Evolutionary conservation across 2,113 vertebrate genomes (phyloP).

Genomic region (Danio rerio): DNA sequence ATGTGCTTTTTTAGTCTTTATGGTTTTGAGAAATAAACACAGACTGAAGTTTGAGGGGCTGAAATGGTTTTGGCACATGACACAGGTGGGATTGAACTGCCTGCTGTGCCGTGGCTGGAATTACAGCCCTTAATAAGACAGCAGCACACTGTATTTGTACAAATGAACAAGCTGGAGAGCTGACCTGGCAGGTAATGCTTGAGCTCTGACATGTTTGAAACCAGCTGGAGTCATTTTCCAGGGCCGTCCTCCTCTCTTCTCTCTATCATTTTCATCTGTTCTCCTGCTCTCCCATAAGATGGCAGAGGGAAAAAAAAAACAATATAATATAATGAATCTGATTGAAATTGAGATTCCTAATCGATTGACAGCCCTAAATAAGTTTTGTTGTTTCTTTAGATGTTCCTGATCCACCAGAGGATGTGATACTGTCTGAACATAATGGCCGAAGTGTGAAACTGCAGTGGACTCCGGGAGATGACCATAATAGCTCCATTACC

Average conservation of each 20-base stretch:
- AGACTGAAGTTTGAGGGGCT: neutral
- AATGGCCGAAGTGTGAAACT: constrained; percentile 85
- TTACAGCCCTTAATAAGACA: constrained; percentile 2
- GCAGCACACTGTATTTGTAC: neutral
- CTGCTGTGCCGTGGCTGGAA: neutral
- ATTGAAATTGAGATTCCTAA: neutral
- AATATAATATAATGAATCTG: neutral
- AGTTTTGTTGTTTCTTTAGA: constrained; percentile 75
- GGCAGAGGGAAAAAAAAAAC: neutral
- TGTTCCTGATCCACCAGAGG: constrained; percentile 85
- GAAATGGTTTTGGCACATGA: neutral
- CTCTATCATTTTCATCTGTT: neutral
- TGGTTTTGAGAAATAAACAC: neutral
- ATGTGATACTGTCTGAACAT: constrained; percentile 83
- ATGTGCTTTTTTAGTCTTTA: neutral
- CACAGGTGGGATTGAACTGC: neutral
- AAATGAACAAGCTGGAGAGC: constrained; percentile 11
- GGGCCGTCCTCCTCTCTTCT: neutral
- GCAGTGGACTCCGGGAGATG: constrained; percentile 86
- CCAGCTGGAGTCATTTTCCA: constrained; percentile 11
- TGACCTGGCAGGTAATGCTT: neutral
- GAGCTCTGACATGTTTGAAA: constrained; percentile 12
- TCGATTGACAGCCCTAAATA: constrained; percentile 26
- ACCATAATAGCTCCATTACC: constrained; percentile 86
- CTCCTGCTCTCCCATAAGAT: neutral